Evolutionary conservation across 2,797 vertebrate species (phyloP).

Genomic region (Lophius americanus): DNA sequence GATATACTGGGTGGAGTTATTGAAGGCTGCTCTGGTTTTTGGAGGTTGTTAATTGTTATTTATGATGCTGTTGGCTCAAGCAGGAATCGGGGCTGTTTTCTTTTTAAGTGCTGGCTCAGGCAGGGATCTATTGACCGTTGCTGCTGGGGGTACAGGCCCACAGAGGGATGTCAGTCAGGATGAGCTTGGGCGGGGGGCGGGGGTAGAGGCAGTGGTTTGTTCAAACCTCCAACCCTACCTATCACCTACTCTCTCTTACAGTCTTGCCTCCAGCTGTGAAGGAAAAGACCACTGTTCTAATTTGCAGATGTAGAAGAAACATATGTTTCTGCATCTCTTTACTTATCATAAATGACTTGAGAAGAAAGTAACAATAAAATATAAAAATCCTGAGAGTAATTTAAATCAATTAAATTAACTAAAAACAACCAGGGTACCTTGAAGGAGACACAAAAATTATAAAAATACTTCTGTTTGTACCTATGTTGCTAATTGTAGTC

Average conservation of each 20-base stretch:
- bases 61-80: constrained; percentile 65
- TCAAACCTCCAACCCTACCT: constrained; percentile 47
- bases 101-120: constrained; percentile 71
- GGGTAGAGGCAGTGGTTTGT: constrained; percentile 23
- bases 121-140: constrained; percentile 69
- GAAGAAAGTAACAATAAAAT: constrained; percentile 7
- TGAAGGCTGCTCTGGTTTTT: constrained; percentile 70
- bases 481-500: constrained; percentile 53
- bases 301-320: constrained; percentile 29
- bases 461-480: constrained; percentile 39
- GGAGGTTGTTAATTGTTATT: constrained; percentile 76
- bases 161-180: constrained; percentile 50
- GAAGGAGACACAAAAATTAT: not conserved
- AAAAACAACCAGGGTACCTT: not conserved
- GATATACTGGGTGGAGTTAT: constrained; percentile 56
- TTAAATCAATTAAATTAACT: not conserved
- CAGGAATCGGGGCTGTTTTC: constrained; percentile 41
- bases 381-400: not conserved
- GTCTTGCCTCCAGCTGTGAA: constrained; percentile 41
- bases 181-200: constrained; percentile 14
- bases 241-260: constrained; percentile 30
- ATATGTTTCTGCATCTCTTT: constrained; percentile 24
- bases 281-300: constrained; percentile 16
- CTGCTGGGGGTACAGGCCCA: constrained; percentile 63
- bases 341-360: constrained; percentile 17